Evolutionary conservation across 2,113 vertebrate genomes (phyloP).

Genomic region (Typhlomys cinereus): DNA sequence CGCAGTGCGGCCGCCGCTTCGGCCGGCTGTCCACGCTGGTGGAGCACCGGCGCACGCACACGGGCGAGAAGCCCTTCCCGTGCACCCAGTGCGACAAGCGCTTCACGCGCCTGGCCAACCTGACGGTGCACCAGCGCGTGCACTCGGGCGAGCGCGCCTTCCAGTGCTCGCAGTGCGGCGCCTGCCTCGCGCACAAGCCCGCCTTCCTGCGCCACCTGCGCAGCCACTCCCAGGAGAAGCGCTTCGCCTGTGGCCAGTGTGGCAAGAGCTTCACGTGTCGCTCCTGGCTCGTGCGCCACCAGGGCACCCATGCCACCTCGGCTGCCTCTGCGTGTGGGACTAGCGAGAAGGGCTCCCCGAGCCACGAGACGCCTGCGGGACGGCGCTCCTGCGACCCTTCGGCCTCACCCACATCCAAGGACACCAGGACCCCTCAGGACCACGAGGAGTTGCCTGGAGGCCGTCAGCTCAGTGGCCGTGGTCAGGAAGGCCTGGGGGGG

Average conservation of each 20-base stretch:
- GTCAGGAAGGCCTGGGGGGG: neutral
- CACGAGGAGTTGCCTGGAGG: neutral
- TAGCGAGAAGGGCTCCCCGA: neutral
- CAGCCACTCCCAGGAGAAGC: slow-evolving; percentile 60
- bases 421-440: neutral
- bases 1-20: slow-evolving; percentile 80
- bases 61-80: slow-evolving; percentile 63
- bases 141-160: slow-evolving; percentile 47
- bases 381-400: neutral
- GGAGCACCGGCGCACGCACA: slow-evolving; percentile 78
- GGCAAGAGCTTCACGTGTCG: slow-evolving; percentile 68
- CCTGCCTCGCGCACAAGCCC: slow-evolving; percentile 61
- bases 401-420: neutral
- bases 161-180: slow-evolving; percentile 16
- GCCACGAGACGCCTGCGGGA: neutral
- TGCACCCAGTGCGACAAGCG: slow-evolving; percentile 67
- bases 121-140: slow-evolving; percentile 61
- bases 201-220: slow-evolving; percentile 64
- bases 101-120: slow-evolving; percentile 60
- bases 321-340: neutral
- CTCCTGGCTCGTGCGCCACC: slow-evolving; percentile 59
- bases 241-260: slow-evolving; percentile 56
- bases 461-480: neutral
- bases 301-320: slow-evolving; percentile 8
- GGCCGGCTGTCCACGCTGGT: slow-evolving; percentile 82